phyloP scores from a whole-genome alignment of 2,113 vertebrate genomes.

The Oryzias melastigma region DNA sequence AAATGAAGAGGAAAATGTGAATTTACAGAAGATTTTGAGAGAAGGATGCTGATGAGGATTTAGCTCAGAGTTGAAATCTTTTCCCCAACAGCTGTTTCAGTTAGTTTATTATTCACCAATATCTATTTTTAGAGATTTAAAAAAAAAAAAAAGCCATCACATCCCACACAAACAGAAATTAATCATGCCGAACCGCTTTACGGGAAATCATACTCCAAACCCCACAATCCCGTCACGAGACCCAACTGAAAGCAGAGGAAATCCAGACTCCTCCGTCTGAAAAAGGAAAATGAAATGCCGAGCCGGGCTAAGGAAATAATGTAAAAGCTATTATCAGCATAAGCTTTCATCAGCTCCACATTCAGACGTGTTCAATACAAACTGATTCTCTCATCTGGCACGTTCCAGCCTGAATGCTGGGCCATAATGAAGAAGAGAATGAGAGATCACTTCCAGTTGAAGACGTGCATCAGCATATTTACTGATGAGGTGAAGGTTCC shows the following conservation, averaged over 20 bases:
- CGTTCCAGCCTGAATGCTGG: slow-evolving; percentile 46
- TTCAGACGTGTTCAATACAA: slow-evolving; percentile 64
- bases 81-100: slow-evolving; percentile 10
- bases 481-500: slow-evolving; percentile 19
- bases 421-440: slow-evolving; percentile 41
- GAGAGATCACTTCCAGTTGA: slow-evolving; percentile 29
- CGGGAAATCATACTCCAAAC: slow-evolving; percentile 32
- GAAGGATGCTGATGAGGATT: background rate
- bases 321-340: slow-evolving; percentile 68
- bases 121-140: slow-evolving; percentile 23
- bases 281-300: slow-evolving; percentile 56
- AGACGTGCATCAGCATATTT: slow-evolving; percentile 53
- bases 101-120: slow-evolving; percentile 1
- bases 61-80: background rate
- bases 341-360: slow-evolving; percentile 67
- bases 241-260: slow-evolving; percentile 8
- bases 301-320: slow-evolving; percentile 59
- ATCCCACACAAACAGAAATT: background rate
- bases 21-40: background rate
- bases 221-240: slow-evolving; percentile 16
- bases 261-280: slow-evolving; percentile 30
- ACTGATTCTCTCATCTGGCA: slow-evolving; percentile 57
- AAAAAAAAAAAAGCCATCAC: background rate
- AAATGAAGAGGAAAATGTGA: background rate
- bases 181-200: slow-evolving; percentile 35